A percentile compares a stretch with the other conserved stretches of the same genome.
Conservation (phyloP, 2,888 invertebrate genomes). For the Bedellia somnulentella region DNA sequence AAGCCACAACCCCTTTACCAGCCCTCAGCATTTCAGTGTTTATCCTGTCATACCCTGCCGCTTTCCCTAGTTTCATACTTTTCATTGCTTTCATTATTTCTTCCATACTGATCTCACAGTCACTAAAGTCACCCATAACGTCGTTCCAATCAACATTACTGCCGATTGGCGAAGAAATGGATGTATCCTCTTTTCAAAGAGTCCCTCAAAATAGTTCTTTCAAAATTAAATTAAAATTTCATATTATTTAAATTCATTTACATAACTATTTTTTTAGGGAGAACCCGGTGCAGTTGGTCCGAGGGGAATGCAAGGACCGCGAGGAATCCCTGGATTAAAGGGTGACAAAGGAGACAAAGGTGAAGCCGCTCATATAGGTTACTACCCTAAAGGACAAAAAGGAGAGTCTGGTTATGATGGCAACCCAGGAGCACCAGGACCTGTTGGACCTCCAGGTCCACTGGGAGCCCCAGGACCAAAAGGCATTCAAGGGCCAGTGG, state of each 20-base stretch:
- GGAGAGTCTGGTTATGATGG: slow-evolving; percentile 84
- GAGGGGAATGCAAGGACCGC: slow-evolving; percentile 72
- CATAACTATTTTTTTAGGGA: slow-evolving; percentile 55
- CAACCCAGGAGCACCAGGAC: slow-evolving; percentile 65
- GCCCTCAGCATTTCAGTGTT: too few relatives aligned
- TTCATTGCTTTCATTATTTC: too few relatives aligned
- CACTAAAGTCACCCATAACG: too few relatives aligned
- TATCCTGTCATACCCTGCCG: too few relatives aligned
- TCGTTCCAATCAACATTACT: too few relatives aligned
- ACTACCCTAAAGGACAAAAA: slow-evolving; percentile 77
- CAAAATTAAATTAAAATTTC: too few relatives aligned
- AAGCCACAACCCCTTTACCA: too few relatives aligned
- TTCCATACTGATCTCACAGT: too few relatives aligned
- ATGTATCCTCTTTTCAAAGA: too few relatives aligned
- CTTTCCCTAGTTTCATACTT: too few relatives aligned
- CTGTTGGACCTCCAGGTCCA: slow-evolving; percentile 65
- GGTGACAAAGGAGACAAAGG: slow-evolving; percentile 80
- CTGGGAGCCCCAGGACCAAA: slow-evolving; percentile 60
- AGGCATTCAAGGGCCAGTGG: slow-evolving; percentile 64
- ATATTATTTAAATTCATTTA: slow-evolving; percentile 1
- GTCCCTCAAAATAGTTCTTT: too few relatives aligned
- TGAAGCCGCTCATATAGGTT: slow-evolving; percentile 73
- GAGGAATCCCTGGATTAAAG: slow-evolving; percentile 68
- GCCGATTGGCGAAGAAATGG: too few relatives aligned
- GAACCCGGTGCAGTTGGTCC: slow-evolving; percentile 70